phyloP scores from a whole-genome alignment of 2,797 vertebrate genomes.

The Bradypus variegatus region DNA sequence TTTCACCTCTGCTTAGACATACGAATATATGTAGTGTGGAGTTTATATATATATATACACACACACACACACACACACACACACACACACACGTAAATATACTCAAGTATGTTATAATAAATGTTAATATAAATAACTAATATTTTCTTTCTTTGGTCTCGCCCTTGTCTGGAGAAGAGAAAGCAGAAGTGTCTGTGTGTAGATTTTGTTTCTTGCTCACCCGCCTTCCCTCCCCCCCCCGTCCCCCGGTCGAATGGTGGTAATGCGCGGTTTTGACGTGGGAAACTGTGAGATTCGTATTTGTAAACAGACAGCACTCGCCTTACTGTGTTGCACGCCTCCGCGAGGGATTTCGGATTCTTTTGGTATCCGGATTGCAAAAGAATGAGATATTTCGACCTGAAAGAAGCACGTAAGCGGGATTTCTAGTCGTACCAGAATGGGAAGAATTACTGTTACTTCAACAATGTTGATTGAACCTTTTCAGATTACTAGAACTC shows the following conservation, averaged over 20 bases:
- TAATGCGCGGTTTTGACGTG: conserved; percentile 54
- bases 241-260: conserved; percentile 29
- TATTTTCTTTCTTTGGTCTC: neutral
- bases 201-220: conserved; percentile 30
- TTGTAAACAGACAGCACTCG: conserved; percentile 60
- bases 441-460: conserved; percentile 29
- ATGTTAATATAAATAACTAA: neutral
- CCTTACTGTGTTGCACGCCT: conserved; percentile 29
- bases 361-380: conserved; percentile 15
- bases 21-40: neutral
- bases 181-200: neutral
- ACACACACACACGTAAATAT: neutral
- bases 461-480: conserved; percentile 7
- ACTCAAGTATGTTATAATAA: neutral
- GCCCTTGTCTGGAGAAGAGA: neutral
- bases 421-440: conserved; percentile 26
- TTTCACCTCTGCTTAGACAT: neutral
- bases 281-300: conserved; percentile 62
- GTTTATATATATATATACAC: too few relatives aligned
- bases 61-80: too few relatives aligned
- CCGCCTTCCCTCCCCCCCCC: conserved; percentile 31
- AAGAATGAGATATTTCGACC: conserved; percentile 32
- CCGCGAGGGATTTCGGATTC: conserved; percentile 29
- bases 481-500: neutral
- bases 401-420: neutral